Base-by-base conservation (phyloP, 1,140 invertebrate genomes). In the Chironomus striatipennis region DNA sequence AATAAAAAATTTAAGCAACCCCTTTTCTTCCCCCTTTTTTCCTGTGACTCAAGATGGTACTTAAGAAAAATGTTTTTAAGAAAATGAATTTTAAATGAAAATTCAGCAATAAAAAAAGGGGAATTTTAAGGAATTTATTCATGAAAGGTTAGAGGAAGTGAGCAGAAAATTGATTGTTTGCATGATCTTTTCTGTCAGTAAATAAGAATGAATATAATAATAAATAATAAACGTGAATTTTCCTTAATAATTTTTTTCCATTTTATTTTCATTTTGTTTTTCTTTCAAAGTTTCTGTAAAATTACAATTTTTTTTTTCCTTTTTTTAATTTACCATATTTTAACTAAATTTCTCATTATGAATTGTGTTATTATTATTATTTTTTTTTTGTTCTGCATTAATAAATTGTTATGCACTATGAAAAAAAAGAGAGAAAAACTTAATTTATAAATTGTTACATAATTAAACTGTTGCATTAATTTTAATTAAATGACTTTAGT, bases 61-160 rank as follows among this genome's bases (percentile, higher is more conserved):
- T 47, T 10, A 57, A 57, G 47, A 57, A 57, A 57, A 15, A 57
- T 10, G 6, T 70, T 70, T 70, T 70, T 70, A 21, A 70, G 65
- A 70, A 70, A 70, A 70, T 70, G 65, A 70, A 70, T 70, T 70
- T 70, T 70, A 70, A 70, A 70, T 70, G 65, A 70, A 21, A 70
- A 57, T n/a, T n/a, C 12, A n/a, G 47, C 24, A 34, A 34, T 34
- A 34, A 34, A 34, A 34, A 34, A 34, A 5, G 24, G 24, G 24
- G 24, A 34, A 34, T 34, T 34, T 2, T 5, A 34, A 34, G 24
- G 24, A 34, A 34, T 34, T 34, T 34, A 34, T 34, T 34, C 24
- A 34, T 34, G 24, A 34, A 34, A 34, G 24, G 24, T 34, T 34
- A 34, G 24, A 34, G 24, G 24, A 34, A 34, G 24, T 34, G 24